Conservation (phyloP, 1,140 invertebrate genomes). For the Hylaeus volcanicus region DNA sequence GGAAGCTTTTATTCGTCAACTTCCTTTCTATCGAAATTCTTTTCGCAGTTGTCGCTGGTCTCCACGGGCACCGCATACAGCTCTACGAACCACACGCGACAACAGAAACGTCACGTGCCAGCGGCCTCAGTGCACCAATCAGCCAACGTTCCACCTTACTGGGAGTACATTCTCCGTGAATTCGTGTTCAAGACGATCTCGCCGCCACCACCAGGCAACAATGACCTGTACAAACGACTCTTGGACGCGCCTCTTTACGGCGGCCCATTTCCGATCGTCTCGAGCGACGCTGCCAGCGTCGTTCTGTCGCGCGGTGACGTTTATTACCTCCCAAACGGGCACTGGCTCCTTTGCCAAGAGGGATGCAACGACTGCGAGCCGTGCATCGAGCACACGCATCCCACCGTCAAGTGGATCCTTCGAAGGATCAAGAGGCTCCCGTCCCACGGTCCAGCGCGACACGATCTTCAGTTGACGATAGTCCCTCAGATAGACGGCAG, state of each 20-base stretch:
- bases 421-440: constrained; percentile 51
- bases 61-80: not conserved
- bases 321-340: constrained; percentile 55
- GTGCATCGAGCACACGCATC: constrained; percentile 46
- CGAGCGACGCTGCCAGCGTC: constrained; percentile 26
- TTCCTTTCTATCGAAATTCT: not conserved
- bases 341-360: constrained; percentile 73
- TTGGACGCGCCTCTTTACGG: constrained; percentile 70
- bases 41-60: constrained; percentile 7
- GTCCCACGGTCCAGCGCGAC: constrained; percentile 13
- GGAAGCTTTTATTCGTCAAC: not conserved
- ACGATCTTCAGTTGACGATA: constrained; percentile 66
- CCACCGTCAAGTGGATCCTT: constrained; percentile 59
- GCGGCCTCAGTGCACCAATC: not conserved
- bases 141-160: constrained; percentile 21
- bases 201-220: constrained; percentile 43
- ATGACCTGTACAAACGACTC: constrained; percentile 60
- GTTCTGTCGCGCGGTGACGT: constrained; percentile 67
- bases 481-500: constrained; percentile 49
- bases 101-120: not conserved
- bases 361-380: constrained; percentile 66
- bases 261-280: constrained; percentile 38
- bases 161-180: constrained; percentile 60
- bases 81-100: not conserved
- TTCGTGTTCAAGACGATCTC: constrained; percentile 71